Conservation (phyloP, 2,888 invertebrate genomes). For the Microctonus brassicae region DNA sequence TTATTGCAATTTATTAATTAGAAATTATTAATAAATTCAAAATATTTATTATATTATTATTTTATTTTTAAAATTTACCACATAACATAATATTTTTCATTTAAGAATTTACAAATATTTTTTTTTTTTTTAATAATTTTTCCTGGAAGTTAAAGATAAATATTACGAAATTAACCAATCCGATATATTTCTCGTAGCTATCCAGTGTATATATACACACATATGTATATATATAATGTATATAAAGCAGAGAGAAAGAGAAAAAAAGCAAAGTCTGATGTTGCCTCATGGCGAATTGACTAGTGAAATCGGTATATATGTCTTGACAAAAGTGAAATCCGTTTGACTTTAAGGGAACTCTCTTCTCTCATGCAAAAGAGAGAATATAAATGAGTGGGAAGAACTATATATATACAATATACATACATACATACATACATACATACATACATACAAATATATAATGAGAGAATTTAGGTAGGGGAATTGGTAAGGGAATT, state of each 20-base stretch:
- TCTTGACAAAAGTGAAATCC: slow-evolving; percentile 55
- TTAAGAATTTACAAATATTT: no score
- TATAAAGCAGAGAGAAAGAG: neutral
- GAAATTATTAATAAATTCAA: no score
- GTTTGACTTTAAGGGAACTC: slow-evolving; percentile 38
- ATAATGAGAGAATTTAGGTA: no score
- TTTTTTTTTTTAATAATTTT: neutral
- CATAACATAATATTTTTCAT: no score
- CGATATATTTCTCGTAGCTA: neutral
- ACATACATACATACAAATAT: no score
- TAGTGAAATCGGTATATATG: slow-evolving; percentile 42
- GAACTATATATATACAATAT: no score
- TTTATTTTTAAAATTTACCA: no score
- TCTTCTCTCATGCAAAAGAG: slow-evolving; percentile 20
- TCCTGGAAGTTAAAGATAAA: neutral
- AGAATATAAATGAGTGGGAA: neutral
- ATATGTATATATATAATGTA: neutral
- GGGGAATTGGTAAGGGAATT: neutral
- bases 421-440: no score
- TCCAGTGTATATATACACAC: no score
- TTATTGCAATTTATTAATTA: no score
- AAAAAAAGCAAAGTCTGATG: neutral
- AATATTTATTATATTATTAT: no score
- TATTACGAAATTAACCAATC: neutral
- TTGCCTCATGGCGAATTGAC: slow-evolving; percentile 29